phyloP scores from a whole-genome alignment of 2,797 vertebrate species.

The Tinamus major region DNA sequence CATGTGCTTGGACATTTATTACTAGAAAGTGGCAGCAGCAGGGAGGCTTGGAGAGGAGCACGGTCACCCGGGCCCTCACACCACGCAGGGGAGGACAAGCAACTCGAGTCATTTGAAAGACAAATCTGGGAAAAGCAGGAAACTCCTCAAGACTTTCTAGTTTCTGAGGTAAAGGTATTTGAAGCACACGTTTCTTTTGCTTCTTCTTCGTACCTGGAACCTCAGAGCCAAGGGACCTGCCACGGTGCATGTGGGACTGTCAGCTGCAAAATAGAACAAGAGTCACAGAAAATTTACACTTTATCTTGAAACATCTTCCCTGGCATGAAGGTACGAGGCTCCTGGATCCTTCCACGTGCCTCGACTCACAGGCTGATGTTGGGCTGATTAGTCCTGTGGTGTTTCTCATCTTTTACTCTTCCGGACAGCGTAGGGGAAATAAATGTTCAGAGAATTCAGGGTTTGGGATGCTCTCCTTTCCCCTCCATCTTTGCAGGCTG shows the following conservation, averaged over 20 bases:
- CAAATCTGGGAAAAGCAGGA: not conserved
- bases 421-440: not conserved
- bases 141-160: not conserved
- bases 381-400: rapidly evolving
- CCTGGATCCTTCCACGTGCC: rapidly evolving
- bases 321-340: not conserved
- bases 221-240: not conserved
- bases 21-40: not conserved
- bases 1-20: not conserved
- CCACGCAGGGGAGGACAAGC: rapidly evolving
- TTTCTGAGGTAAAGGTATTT: not conserved
- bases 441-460: too few species aligned
- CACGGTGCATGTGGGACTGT: not conserved
- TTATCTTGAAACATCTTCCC: not conserved
- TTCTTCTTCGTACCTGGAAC: not conserved
- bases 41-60: not conserved
- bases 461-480: not conserved
- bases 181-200: not conserved
- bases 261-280: not conserved
- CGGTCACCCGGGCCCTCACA: rapidly evolving
- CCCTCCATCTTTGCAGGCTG: too few species aligned
- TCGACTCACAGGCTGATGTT: rapidly evolving
- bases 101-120: not conserved
- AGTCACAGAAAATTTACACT: not conserved
- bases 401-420: not conserved